These are phyloP conservation scores for Caerostris darwini DNA, from an alignment of 1,140 invertebrate genomes.

Conservation along the genomic window DNA sequence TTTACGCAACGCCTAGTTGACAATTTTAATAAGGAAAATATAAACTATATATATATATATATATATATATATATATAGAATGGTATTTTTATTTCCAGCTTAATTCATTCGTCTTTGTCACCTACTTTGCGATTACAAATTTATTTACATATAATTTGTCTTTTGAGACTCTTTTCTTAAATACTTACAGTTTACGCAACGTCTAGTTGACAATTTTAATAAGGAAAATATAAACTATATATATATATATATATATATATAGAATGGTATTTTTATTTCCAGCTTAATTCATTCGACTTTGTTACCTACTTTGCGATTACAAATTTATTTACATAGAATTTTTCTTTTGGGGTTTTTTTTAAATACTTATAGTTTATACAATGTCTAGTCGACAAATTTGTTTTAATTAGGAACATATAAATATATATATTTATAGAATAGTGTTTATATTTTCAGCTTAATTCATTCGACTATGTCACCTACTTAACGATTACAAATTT, in stretches of 20 bases:
- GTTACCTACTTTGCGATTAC: not conserved
- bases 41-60: not conserved
- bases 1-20: not conserved
- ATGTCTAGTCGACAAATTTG: not conserved
- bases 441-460: not conserved
- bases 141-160: not conserved
- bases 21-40: not conserved
- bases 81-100: not conserved
- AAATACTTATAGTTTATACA: not conserved
- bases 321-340: not conserved
- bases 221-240: not conserved
- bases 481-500: not conserved
- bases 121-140: not conserved
- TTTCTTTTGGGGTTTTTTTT: not conserved
- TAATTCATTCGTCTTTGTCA: not conserved
- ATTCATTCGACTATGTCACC: not conserved
- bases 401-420: not conserved
- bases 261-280: not conserved
- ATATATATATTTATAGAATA: conserved; percentile 7
- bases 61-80: conserved; percentile 60
- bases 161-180: not conserved
- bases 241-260: conserved; percentile 47
- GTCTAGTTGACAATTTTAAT: not conserved
- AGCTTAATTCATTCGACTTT: not conserved
- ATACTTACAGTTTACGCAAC: not conserved